Evolutionary conservation across 1,140 invertebrate genomes (phyloP), one percentile per base, ranked within the genome.

Genomic region (Palaemon carinicauda): DNA sequence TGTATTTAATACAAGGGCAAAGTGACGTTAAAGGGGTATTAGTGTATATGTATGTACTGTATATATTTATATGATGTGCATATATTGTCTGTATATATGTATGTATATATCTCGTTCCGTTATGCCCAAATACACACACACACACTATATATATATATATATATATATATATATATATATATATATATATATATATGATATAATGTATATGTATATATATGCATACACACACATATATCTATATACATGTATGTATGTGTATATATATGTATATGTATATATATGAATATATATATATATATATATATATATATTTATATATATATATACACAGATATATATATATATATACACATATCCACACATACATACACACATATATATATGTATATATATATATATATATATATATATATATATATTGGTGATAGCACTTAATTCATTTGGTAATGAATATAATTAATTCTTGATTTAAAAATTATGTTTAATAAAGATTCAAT

Each of bases 151-250:
- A 15, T 31, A 19, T 31, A 77, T 41, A 31, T 52, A 52, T n/a
- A 31, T 21, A 27, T 75, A 33, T 33, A 33, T 31, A 75, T 33
- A 75, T 41, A 75, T 75, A 33, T 41, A 33, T 31, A 75, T 33
- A 75, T 75, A 33, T 33, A 75, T 75, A 75, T 75, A 75, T 75
- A 75, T 75, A 75, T 75, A 75, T 50, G n/a, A n/a, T n/a, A n/a
- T n/a, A n/a, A 75, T 75, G 41, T 50, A 75, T 75, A 50, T 75
- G 41, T 75, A 75, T 75, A 75, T 33, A 75, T 41, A 50, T 33
- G 41, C 17, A 50, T 41, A 17, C 33, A 33, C 33, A 33, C n/a
- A 74, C 33, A 33, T 74, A 74, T 74, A 33, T 74, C 4, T 33
- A 15, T 74, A 74, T 33, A 33, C 15, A 33, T n/a, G n/a, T n/a